phyloP scores from a whole-genome alignment of 2,888 invertebrate genomes.

The Acanthosepion esculentum region DNA sequence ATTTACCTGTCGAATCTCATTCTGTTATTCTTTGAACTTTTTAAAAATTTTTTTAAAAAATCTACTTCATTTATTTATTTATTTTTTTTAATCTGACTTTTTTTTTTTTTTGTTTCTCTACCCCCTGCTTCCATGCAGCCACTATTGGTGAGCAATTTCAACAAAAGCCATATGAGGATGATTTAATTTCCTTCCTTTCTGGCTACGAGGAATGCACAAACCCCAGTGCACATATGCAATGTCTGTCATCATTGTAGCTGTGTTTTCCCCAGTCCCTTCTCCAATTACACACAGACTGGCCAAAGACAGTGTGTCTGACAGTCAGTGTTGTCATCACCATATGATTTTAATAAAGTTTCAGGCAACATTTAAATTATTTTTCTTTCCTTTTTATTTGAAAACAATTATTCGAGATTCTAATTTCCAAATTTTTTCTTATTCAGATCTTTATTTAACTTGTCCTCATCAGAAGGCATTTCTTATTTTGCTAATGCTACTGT shows the following conservation, averaged over 20 bases:
- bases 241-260: neutral
- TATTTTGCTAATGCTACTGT: neutral
- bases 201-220: no score
- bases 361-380: conserved; percentile 43
- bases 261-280: neutral
- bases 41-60: neutral
- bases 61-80: neutral
- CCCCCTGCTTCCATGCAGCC: neutral
- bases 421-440: neutral
- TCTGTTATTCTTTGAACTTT: neutral
- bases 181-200: no score
- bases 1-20: neutral
- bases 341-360: conserved; percentile 46
- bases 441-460: neutral
- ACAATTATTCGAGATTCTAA: neutral
- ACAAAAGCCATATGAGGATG: no score
- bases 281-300: conserved; percentile 36
- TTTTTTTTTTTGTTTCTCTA: neutral
- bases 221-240: neutral
- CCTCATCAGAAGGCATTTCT: neutral
- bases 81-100: no score
- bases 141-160: neutral
- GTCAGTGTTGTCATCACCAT: conserved; percentile 42
- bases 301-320: conserved; percentile 37
- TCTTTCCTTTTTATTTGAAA: neutral